phyloP scores from a whole-genome alignment of 2,113 vertebrate species.

The Mormyrus lacerda region DNA sequence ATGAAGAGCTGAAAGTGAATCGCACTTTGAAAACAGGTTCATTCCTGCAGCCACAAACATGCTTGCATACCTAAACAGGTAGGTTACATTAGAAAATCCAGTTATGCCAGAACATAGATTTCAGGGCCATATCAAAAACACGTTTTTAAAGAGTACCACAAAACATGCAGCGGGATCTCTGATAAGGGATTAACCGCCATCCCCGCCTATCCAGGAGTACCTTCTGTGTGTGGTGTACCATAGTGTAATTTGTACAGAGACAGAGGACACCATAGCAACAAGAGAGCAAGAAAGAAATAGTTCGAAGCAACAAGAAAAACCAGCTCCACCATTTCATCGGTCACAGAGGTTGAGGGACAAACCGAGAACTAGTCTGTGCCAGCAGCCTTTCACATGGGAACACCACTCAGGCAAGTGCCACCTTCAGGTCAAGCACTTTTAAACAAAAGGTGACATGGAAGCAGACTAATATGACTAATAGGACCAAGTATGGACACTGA shows the following conservation, averaged over 20 bases:
- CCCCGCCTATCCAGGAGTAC: neutral
- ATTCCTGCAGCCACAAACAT: neutral
- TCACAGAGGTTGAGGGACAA: neutral
- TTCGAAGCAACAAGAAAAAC: conserved; percentile 24
- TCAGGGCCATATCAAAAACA: neutral
- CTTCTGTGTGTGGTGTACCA: neutral
- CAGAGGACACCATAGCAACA: neutral
- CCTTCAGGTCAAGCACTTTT: neutral
- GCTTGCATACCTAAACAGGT: neutral
- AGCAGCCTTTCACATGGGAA: neutral
- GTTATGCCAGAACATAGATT: neutral
- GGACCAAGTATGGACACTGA: neutral
- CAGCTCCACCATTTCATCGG: neutral
- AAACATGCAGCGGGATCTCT: neutral
- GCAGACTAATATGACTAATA: neutral
- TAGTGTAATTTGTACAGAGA: neutral
- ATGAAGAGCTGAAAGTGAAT: neutral
- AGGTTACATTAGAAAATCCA: neutral
- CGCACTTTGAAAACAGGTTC: neutral
- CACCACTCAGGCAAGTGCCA: neutral
- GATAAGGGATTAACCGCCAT: neutral
- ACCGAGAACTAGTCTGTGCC: neutral
- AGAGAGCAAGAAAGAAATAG: neutral
- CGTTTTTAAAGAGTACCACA: neutral
- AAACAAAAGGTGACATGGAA: neutral